Base-by-base conservation (phyloP, 2,797 vertebrate species). In the Sebastes matsubarae region DNA sequence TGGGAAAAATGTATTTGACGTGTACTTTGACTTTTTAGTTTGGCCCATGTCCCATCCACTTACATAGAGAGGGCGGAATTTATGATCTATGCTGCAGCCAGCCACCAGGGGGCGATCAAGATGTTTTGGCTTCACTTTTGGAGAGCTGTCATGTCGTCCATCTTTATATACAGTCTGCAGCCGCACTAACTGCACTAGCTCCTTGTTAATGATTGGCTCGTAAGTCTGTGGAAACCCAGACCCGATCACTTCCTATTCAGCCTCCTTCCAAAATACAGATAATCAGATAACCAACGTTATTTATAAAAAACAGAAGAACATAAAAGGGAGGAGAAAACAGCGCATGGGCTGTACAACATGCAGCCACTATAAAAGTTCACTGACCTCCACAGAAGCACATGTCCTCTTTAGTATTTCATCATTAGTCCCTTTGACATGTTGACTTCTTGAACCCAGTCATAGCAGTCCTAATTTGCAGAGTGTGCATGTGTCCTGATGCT, bases 401-500 rank as follows among this genome's bases (percentile, higher is more conserved):
- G 24, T 80, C 4, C 16, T 66, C n/a, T 71, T 77, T 16, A 59
- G 50, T 71, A 34, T 81, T 76, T 80, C 25, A 32, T 67, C 66
- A 82, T 27, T 32, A 14, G 25, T 63, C 36, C 67, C 9, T 25
- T 65, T 81, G 69, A 72, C 72, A 64, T 55, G 18, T 66, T 69
- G 69, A 46, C 72, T 63, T 75, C 58, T 78, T 68, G 50, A 80
- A 75, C 34, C 52, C 32, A 22, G 34, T 74, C 69, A 64, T 72
- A 74, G 68, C 61, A 63, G 55, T 66, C 72, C 64, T 84, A 61
- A 87, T 88, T 90, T 90, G 87, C 85, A 85, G 82, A 77, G 75
- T 25, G 7, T 73, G 81, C 90, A 90, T 85, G 75, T 92, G 88
- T 87, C 82, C 75, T 71, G 32, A 89, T 85, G 88, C 77, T 92